Percentiles rank a stretch among this genome's conserved stretches.
phyloP scores from a whole-genome alignment of 2,113 vertebrate species.

The Poeciliopsis retropinna region DNA sequence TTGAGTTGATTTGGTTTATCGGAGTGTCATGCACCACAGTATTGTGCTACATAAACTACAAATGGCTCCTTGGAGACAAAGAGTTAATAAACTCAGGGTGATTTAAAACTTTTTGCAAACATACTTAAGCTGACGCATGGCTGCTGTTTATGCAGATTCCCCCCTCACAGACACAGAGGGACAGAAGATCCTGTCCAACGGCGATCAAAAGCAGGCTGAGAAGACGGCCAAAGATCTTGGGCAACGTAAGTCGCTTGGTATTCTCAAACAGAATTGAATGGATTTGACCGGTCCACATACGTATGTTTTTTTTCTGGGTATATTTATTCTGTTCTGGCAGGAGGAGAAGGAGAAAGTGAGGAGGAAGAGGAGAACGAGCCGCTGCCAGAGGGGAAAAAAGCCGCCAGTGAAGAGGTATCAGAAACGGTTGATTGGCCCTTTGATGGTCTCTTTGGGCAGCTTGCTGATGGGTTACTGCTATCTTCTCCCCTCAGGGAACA shows the following conservation, averaged over 20 bases:
- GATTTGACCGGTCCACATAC: background rate
- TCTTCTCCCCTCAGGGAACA: slow-evolving; percentile 81
- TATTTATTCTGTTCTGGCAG: slow-evolving; percentile 51
- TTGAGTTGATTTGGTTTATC: no score
- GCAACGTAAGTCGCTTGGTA: slow-evolving; percentile 85
- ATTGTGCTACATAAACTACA: no score
- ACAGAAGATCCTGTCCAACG: slow-evolving; percentile 82
- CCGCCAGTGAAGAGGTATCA: slow-evolving; percentile 85
- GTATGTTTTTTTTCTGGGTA: background rate
- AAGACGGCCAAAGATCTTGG: slow-evolving; percentile 76
- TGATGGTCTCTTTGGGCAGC: background rate
- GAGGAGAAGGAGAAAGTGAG: slow-evolving; percentile 88
- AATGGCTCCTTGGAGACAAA: background rate
- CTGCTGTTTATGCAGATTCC: slow-evolving; percentile 70
- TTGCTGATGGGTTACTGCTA: slow-evolving; percentile 26
- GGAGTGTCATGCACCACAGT: no score
- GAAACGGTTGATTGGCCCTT: background rate
- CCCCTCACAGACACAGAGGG: slow-evolving; percentile 75
- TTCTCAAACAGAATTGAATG: slow-evolving; percentile 27
- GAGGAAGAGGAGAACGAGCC: slow-evolving; percentile 90
- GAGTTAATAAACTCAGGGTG: no score
- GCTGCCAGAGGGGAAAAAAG: slow-evolving; percentile 83
- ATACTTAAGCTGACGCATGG: background rate
- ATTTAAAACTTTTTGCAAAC: background rate
- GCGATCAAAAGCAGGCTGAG: slow-evolving; percentile 83